Conservation (phyloP, 2,113 vertebrate species). For the Hydropotes inermis region DNA sequence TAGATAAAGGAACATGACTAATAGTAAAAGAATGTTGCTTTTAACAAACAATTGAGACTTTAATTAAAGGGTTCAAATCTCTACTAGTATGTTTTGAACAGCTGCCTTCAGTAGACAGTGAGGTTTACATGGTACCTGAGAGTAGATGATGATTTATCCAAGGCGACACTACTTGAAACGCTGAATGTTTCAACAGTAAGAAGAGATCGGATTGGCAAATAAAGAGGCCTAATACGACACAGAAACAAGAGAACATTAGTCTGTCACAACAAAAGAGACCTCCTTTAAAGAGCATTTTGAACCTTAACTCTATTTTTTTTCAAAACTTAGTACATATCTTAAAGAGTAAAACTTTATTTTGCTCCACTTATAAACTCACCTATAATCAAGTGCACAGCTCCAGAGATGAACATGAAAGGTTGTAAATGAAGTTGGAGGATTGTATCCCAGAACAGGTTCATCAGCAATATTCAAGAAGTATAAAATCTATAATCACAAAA, state of each 20-base stretch:
- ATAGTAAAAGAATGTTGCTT: neutral
- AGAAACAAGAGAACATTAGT: neutral
- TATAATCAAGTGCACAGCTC: conserved; percentile 97
- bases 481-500: conserved; percentile 87
- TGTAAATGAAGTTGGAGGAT: conserved; percentile 91
- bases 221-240: conserved; percentile 86
- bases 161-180: conserved; percentile 93
- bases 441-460: conserved; percentile 97
- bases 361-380: conserved; percentile 78
- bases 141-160: conserved; percentile 94
- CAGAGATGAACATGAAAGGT: conserved; percentile 96
- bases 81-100: neutral
- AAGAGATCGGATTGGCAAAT: conserved; percentile 92
- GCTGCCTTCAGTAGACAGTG: neutral
- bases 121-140: conserved; percentile 85
- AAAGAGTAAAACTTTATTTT: neutral
- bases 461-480: conserved; percentile 97
- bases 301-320: neutral
- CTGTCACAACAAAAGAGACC: neutral
- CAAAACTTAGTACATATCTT: neutral
- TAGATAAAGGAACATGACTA: neutral
- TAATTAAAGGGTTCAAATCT: neutral
- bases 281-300: neutral
- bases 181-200: conserved; percentile 97
- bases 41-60: neutral